These are phyloP conservation scores for Gallinago nigripennis DNA, from an alignment of 2,797 vertebrate genomes.

Conservation along the genomic window DNA sequence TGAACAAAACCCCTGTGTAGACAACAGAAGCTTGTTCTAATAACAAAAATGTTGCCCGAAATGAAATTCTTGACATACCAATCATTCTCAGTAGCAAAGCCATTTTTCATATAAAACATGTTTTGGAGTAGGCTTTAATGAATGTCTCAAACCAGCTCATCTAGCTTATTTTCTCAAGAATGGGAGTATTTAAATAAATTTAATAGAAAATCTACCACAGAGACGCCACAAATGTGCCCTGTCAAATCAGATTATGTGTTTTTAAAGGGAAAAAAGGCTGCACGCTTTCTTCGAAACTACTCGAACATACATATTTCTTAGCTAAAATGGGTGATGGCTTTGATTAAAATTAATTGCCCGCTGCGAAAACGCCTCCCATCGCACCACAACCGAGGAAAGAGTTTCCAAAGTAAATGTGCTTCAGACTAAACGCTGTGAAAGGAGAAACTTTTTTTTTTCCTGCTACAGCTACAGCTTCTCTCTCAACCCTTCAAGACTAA, in stretches of 20 bases:
- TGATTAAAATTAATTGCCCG: constrained; percentile 4
- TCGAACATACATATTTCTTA: neutral
- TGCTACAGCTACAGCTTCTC: neutral
- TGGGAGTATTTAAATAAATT: constrained; percentile 24
- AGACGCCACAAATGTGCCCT: neutral
- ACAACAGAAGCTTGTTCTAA: constrained; percentile 72
- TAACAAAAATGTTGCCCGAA: constrained; percentile 75
- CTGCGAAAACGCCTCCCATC: neutral
- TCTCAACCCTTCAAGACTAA: neutral
- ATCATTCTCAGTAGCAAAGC: constrained; percentile 72
- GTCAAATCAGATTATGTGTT: neutral
- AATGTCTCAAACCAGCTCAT: constrained; percentile 69
- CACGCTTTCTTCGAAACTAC: neutral
- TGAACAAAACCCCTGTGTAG: constrained; percentile 73
- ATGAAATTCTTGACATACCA: constrained; percentile 81
- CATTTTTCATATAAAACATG: constrained; percentile 68
- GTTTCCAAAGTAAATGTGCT: neutral
- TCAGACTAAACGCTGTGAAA: neutral
- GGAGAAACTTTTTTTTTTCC: neutral
- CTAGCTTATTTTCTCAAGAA: constrained; percentile 61
- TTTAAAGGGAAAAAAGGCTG: neutral
- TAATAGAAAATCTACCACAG: neutral
- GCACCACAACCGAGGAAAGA: neutral
- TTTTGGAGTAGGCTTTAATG: constrained; percentile 66
- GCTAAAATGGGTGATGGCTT: neutral